These are phyloP conservation scores for Tolypeutes matacus DNA, from an alignment of 2,797 vertebrate genomes.

Conservation along the genomic window DNA sequence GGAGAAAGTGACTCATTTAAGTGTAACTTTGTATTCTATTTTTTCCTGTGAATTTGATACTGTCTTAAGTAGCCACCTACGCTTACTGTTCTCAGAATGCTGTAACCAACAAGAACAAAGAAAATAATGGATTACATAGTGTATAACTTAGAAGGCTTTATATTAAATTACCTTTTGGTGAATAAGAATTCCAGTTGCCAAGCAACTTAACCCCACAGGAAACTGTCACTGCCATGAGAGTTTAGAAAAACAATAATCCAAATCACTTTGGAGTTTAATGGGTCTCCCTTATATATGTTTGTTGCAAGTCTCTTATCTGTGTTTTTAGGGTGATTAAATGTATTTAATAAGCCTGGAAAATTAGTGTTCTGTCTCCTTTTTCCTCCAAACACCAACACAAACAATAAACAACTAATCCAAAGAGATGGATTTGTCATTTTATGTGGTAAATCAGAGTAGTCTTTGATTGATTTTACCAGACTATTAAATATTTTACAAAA, in stretches of 20 bases:
- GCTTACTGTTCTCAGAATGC: constrained; percentile 46
- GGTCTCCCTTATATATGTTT: background rate
- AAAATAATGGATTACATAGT: background rate
- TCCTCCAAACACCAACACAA: background rate
- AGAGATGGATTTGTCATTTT: constrained; percentile 15
- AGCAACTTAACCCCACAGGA: constrained; percentile 71
- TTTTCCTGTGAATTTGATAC: constrained; percentile 60
- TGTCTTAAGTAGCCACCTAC: constrained; percentile 72
- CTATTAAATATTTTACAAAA: constrained; percentile 50
- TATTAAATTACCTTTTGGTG: constrained; percentile 78
- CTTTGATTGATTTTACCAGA: constrained; percentile 19
- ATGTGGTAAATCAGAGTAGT: background rate
- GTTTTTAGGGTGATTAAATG: constrained; percentile 7
- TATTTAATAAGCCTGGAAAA: constrained; percentile 18
- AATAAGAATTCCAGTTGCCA: constrained; percentile 85
- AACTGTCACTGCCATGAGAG: constrained; percentile 75
- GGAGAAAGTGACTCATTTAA: constrained; percentile 75
- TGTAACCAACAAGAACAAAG: constrained; percentile 29
- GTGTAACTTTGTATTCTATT: constrained; percentile 74
- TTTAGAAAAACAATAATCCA: constrained; percentile 48
- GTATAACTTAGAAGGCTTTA: constrained; percentile 66
- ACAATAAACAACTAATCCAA: background rate
- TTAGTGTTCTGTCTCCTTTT: background rate
- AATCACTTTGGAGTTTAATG: background rate
- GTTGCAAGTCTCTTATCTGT: constrained; percentile 14